Base-by-base conservation (phyloP, 37 sponge, comb jelly and placozoan genomes). In the Chondrosia reniformis region DNA sequence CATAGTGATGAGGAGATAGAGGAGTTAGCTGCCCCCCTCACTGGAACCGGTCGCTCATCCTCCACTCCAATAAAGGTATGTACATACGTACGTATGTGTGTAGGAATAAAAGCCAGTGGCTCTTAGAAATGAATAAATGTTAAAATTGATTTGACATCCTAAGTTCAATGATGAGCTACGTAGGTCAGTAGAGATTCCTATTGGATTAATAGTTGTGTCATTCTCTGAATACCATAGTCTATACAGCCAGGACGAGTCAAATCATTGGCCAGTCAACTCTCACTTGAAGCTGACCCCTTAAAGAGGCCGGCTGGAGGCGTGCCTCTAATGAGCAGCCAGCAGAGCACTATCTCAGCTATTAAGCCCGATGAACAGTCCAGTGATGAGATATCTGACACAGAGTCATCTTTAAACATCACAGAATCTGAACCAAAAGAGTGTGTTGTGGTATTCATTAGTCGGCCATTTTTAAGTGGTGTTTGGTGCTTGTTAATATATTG, bases 1-100 rank as follows among this genome's bases (percentile, higher is more conserved):
- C 52, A 49, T 61, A 77, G 79, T 45, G 85, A 85, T 45, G 85
- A 85, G 28, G 79, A 80, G 33, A 61, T 84, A 37, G 85, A 84
- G 24, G 46, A 55, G 22, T 28, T 84, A 57, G 55, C 46, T 32
- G 63, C 61, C 17, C 62, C 66, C 46, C 55, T 37, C 44, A 24
- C 46, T 33, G 72, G 40, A n/a, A 69, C 72, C 24, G 76, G 80
- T 25, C 61, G 80, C 24, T 63, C 85, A 1, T 85, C 80, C 38
- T 85, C 85, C 38, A 85, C 85, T 4, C 85, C 85, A 31, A 85
- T 85, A 44, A 85, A 85, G 76, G 85, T 85, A 73, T 49, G 52
- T 49, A 49, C 52, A 49, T 49, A 49, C 15, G 52, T 49, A 49
- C 52, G 52, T 49, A 49, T 49, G 15, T 15, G n/a, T n/a, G n/a